A percentile compares a stretch with the other conserved stretches of the same genome.
These are phyloP conservation scores for Hippolais icterina DNA, from an alignment of 2,113 vertebrate species.

Conservation along the genomic window DNA sequence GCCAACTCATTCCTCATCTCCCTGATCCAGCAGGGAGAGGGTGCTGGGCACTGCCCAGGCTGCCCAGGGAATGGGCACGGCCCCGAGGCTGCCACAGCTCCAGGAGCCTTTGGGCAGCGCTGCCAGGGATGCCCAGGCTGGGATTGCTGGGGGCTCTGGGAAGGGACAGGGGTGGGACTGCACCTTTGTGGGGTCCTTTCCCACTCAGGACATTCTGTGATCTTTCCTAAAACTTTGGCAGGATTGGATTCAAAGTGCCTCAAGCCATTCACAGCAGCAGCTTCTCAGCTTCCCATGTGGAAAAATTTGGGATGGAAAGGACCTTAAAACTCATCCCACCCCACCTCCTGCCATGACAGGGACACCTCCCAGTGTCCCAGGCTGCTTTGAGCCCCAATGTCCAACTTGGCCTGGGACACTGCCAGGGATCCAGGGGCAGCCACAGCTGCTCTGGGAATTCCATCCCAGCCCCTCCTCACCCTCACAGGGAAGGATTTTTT, in stretches of 20 bases:
- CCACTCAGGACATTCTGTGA: neutral
- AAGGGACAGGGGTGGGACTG: too few relatives aligned
- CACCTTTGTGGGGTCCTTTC: neutral
- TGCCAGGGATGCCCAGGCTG: neutral
- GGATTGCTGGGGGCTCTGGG: neutral
- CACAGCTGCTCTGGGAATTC: neutral
- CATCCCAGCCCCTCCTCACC: neutral
- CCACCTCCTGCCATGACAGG: neutral
- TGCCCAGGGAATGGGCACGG: neutral
- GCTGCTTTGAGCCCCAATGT: neutral
- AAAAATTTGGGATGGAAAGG: neutral
- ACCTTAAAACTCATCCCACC: accelerated
- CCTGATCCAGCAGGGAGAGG: neutral
- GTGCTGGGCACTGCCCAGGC: too few relatives aligned
- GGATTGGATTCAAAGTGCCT: neutral
- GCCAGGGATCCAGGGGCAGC: neutral
- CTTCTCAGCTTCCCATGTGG: neutral
- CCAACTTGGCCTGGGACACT: neutral
- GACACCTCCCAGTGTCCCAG: neutral
- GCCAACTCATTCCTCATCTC: neutral
- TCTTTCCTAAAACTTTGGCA: neutral
- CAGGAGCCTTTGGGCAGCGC: neutral
- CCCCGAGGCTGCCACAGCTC: neutral
- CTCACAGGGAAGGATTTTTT: neutral
- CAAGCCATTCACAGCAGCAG: accelerated